Conservation (phyloP, 2,888 invertebrate genomes). For the Fragum fragum region DNA sequence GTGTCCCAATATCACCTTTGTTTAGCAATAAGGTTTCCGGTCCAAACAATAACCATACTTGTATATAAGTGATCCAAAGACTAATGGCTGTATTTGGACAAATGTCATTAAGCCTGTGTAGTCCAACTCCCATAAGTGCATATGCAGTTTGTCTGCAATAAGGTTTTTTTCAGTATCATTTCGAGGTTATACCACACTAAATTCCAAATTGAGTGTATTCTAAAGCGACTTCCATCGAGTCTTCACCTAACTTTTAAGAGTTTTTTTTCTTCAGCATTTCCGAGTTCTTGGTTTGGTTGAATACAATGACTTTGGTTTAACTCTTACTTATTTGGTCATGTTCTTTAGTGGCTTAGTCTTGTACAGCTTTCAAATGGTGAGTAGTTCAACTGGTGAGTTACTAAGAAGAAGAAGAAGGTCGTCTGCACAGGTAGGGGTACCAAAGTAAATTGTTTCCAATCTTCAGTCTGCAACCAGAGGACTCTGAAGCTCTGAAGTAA, state of each 20-base stretch:
- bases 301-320: not conserved
- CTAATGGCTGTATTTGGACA: not conserved
- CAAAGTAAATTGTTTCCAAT: not conserved
- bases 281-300: not conserved
- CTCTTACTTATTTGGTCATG: not conserved
- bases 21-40: not conserved
- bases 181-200: not conserved
- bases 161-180: not conserved
- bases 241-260: too few relatives aligned
- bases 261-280: not conserved
- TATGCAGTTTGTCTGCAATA: conserved; percentile 4
- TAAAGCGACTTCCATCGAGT: too few relatives aligned
- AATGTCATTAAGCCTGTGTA: not conserved
- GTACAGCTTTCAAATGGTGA: not conserved
- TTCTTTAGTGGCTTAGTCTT: not conserved
- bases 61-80: not conserved
- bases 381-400: not conserved
- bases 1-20: not conserved
- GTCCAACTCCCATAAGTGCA: conserved; percentile 1
- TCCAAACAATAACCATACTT: not conserved
- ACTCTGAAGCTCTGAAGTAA: too few relatives aligned
- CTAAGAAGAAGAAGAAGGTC: not conserved
- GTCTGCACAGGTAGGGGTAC: conserved; percentile 4
- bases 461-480: not conserved
- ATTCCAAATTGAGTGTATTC: not conserved